Percentiles rank a stretch among this genome's conserved stretches.
These are phyloP conservation scores for Papilio machaon DNA, from an alignment of 1,140 invertebrate species.

Conservation along the genomic window DNA sequence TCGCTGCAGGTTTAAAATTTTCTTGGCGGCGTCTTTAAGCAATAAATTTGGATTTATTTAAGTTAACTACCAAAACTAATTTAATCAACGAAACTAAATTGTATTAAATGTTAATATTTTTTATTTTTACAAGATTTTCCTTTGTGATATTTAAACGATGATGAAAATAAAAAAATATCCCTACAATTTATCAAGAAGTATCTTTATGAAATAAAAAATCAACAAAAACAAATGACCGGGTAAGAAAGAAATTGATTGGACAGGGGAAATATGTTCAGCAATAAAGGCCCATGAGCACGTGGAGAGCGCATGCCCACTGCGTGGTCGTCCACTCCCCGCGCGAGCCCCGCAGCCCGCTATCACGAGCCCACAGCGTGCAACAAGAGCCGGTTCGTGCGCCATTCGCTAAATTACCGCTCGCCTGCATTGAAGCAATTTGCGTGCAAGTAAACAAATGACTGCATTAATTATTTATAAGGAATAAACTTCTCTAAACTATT, in stretches of 20 bases:
- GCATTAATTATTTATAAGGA: conserved; percentile 14
- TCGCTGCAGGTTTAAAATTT: background rate
- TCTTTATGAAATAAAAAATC: background rate
- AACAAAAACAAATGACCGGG: background rate
- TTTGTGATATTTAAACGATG: background rate
- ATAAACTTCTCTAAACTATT: background rate
- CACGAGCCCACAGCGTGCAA: conserved; percentile 64
- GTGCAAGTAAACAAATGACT: conserved; percentile 34
- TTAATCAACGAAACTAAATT: background rate
- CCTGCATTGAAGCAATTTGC: conserved; percentile 33
- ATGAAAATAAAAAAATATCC: background rate
- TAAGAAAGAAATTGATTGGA: background rate
- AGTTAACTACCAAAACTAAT: background rate
- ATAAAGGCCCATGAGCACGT: conserved; percentile 70
- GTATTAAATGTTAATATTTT: background rate
- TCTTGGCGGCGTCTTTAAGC: background rate
- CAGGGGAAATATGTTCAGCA: conserved; percentile 43
- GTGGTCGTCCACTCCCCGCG: conserved; percentile 48
- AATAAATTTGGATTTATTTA: background rate
- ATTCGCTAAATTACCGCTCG: conserved; percentile 40
- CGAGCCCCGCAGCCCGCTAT: conserved; percentile 45
- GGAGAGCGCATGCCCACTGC: conserved; percentile 65
- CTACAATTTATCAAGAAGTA: background rate
- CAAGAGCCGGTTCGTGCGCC: conserved; percentile 43
- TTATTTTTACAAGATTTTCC: background rate